Evolutionary conservation across 2,797 vertebrate genomes (phyloP).

Genomic region (Acanthopagrus latus): DNA sequence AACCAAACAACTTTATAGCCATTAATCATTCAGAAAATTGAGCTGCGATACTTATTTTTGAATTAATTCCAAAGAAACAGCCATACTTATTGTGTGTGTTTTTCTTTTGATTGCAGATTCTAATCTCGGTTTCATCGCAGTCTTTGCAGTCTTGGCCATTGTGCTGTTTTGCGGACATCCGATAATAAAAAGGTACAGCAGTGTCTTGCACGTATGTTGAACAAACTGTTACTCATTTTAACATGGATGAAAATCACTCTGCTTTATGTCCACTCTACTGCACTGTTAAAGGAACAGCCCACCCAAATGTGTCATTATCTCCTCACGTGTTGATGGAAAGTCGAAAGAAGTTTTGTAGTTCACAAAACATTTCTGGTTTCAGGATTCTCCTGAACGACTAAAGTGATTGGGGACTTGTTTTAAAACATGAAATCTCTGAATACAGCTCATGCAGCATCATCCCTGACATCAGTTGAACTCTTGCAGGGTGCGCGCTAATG

Average conservation of each 20-base stretch:
- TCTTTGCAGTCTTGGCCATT: slow-evolving; percentile 9
- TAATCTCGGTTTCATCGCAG: not conserved
- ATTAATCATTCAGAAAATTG: not conserved
- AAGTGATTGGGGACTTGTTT: too few relatives aligned
- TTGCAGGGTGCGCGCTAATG: too few relatives aligned
- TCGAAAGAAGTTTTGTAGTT: too few relatives aligned
- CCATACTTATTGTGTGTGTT: not conserved
- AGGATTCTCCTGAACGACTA: too few relatives aligned
- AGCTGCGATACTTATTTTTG: not conserved
- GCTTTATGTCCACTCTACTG: not conserved
- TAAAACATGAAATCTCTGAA: too few relatives aligned
- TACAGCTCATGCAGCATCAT: too few relatives aligned
- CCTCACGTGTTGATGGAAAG: too few relatives aligned
- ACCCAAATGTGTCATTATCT: too few relatives aligned
- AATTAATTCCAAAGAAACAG: not conserved
- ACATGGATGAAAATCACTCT: not conserved
- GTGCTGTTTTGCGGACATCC: slow-evolving; percentile 59
- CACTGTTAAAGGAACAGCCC: too few relatives aligned
- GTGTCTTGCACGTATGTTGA: not conserved
- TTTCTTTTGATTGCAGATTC: slow-evolving; percentile 26
- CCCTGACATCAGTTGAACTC: too few relatives aligned
- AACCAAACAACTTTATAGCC: not conserved
- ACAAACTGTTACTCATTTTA: not conserved
- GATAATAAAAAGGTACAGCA: slow-evolving; percentile 76
- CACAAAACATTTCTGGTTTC: too few relatives aligned